phyloP scores from a whole-genome alignment of 2,888 invertebrate genomes.

The Trilocha varians region DNA sequence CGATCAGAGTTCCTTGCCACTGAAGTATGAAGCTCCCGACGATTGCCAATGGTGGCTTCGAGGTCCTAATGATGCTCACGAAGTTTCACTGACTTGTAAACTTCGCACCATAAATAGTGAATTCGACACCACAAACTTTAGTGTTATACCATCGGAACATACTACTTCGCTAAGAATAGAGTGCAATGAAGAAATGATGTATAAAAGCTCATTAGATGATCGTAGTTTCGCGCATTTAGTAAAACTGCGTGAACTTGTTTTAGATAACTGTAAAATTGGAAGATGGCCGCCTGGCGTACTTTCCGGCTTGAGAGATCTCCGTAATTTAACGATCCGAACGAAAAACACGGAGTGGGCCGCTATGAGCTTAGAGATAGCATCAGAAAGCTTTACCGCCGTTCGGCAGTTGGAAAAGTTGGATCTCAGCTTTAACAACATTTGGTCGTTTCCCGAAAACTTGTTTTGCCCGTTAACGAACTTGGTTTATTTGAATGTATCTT shows the following conservation, averaged over 20 bases:
- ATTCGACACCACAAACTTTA: constrained; percentile 90
- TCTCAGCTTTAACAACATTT: constrained; percentile 90
- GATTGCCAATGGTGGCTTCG: constrained; percentile 86
- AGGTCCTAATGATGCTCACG: constrained; percentile 75
- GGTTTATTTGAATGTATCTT: constrained; percentile 86
- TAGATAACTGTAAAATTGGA: constrained; percentile 90
- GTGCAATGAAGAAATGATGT: constrained; percentile 86
- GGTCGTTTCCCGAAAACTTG: constrained; percentile 88
- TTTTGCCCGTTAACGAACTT: constrained; percentile 88
- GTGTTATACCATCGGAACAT: constrained; percentile 87
- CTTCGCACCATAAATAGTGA: constrained; percentile 89
- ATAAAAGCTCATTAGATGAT: constrained; percentile 83
- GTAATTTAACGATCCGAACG: constrained; percentile 88
- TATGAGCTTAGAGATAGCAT: constrained; percentile 86
- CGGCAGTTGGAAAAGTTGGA: constrained; percentile 88
- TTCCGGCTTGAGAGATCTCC: constrained; percentile 83
- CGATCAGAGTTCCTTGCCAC: constrained; percentile 62
- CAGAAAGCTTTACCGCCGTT: constrained; percentile 83
- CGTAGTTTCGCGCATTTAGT: constrained; percentile 86
- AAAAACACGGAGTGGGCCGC: constrained; percentile 89
- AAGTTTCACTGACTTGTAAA: constrained; percentile 85
- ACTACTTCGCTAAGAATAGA: constrained; percentile 85
- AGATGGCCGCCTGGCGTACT: constrained; percentile 87
- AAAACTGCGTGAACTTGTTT: constrained; percentile 83
- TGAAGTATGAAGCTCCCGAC: constrained; percentile 86